Conservation (phyloP, 2,113 vertebrate species). For the Mesoclemmys tuberculata region DNA sequence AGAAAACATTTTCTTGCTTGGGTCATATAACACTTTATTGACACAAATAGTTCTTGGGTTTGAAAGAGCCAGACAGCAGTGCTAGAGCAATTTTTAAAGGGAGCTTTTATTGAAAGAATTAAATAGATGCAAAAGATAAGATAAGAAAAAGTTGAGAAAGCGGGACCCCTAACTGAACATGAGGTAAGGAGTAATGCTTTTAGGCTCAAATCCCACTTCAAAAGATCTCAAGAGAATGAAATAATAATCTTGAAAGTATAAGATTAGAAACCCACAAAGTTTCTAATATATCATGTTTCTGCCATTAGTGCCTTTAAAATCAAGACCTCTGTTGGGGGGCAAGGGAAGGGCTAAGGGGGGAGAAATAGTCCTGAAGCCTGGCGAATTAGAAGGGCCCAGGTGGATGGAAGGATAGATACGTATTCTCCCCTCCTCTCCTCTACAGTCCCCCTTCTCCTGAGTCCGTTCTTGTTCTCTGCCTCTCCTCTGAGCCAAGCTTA, state of each 20-base stretch:
- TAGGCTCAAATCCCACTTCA: accelerated
- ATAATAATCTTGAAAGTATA: neutral
- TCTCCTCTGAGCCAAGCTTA: too few species aligned
- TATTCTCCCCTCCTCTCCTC: too few species aligned
- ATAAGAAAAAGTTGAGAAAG: neutral
- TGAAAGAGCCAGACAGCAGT: neutral
- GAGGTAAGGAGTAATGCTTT: neutral
- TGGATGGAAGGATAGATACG: too few species aligned
- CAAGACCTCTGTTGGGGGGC: too few species aligned
- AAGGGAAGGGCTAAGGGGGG: too few species aligned
- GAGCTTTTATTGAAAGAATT: neutral
- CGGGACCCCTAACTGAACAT: neutral
- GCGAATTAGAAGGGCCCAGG: too few species aligned
- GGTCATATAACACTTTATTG: too few species aligned
- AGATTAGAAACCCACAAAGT: neutral
- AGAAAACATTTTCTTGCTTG: too few species aligned
- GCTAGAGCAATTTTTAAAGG: neutral
- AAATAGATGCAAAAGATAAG: neutral
- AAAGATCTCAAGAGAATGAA: neutral
- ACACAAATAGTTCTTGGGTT: accelerated
- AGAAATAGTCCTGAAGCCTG: too few species aligned
- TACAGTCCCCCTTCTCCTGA: too few species aligned
- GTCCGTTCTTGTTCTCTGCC: too few species aligned
- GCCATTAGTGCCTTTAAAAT: neutral
- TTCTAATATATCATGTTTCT: neutral